Conservation (phyloP, 2,797 vertebrate species). For the Takifugu ocellatus region DNA sequence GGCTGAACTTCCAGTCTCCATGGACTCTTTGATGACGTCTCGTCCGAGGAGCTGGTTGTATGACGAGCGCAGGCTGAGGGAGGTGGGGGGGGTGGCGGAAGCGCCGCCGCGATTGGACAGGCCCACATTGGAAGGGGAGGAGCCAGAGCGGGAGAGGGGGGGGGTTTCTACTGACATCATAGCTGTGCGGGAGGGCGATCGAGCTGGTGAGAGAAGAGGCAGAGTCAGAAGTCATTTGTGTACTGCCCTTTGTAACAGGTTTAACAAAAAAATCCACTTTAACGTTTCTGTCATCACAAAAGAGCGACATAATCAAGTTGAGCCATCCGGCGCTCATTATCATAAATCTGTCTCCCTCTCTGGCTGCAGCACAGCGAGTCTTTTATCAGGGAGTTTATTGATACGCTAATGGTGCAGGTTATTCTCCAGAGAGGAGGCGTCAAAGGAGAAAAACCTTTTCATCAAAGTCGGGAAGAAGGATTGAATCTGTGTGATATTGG, state of each 20-base stretch:
- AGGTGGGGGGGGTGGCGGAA: constrained; percentile 82
- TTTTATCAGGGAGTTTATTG: constrained; percentile 6
- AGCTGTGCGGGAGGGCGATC: constrained; percentile 65
- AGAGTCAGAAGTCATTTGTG: constrained; percentile 3
- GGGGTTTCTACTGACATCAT: constrained; percentile 90
- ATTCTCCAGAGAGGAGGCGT: constrained; percentile 5
- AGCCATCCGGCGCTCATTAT: background rate
- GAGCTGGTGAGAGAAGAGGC: constrained; percentile 40
- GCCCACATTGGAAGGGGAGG: constrained; percentile 83
- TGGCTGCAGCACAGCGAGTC: constrained; percentile 11
- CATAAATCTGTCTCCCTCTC: constrained; percentile 7
- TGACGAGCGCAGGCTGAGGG: constrained; percentile 90
- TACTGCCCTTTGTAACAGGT: background rate
- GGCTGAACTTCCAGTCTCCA: constrained; percentile 79
- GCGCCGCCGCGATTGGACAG: constrained; percentile 79
- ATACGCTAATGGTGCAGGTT: constrained; percentile 6
- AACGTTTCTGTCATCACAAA: background rate
- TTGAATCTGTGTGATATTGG: constrained; percentile 35
- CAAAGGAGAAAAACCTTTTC: constrained; percentile 25
- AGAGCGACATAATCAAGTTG: constrained; percentile 13
- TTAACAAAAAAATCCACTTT: background rate
- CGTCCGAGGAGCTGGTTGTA: constrained; percentile 91
- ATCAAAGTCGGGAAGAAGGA: constrained; percentile 37
- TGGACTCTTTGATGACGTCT: constrained; percentile 78
- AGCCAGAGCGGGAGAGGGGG: constrained; percentile 76